These are phyloP conservation scores for Botia kubotai DNA, from an alignment of 2,797 vertebrate species.

Conservation along the genomic window DNA sequence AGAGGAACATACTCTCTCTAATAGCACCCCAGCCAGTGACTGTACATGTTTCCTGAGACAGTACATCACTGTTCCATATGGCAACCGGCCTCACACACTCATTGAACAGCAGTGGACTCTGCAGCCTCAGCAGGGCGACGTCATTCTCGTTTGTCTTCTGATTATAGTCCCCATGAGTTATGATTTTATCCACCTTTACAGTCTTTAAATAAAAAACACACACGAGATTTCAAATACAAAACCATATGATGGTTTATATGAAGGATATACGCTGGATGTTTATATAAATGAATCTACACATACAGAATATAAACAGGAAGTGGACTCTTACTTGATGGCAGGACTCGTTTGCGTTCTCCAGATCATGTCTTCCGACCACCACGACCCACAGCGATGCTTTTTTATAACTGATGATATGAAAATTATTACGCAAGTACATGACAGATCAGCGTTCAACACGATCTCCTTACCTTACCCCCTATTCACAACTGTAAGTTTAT, in stretches of 20 bases:
- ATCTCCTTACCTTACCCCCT: too few relatives aligned
- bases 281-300: too few relatives aligned
- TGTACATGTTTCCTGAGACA: conserved; percentile 63
- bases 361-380: conserved; percentile 74
- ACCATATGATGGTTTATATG: too few relatives aligned
- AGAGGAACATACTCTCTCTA: conserved; percentile 69
- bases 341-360: conserved; percentile 64
- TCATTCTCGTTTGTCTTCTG: conserved; percentile 66
- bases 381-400: conserved; percentile 69
- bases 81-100: conserved; percentile 69
- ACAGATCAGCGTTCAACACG: too few relatives aligned
- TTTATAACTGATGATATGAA: conserved; percentile 62
- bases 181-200: conserved; percentile 62
- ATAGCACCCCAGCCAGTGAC: conserved; percentile 79
- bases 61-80: conserved; percentile 58
- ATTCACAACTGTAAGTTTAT: too few relatives aligned
- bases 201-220: conserved; percentile 50
- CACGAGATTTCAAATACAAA: neutral
- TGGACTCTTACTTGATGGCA: conserved; percentile 67
- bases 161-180: conserved; percentile 67
- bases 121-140: conserved; percentile 72
- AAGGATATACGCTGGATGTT: too few relatives aligned
- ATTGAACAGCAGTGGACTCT: conserved; percentile 66
- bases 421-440: too few relatives aligned
- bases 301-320: neutral